Evolutionary conservation across 1,140 invertebrate species (phyloP).

Genomic region (Steinernema feltiae): DNA sequence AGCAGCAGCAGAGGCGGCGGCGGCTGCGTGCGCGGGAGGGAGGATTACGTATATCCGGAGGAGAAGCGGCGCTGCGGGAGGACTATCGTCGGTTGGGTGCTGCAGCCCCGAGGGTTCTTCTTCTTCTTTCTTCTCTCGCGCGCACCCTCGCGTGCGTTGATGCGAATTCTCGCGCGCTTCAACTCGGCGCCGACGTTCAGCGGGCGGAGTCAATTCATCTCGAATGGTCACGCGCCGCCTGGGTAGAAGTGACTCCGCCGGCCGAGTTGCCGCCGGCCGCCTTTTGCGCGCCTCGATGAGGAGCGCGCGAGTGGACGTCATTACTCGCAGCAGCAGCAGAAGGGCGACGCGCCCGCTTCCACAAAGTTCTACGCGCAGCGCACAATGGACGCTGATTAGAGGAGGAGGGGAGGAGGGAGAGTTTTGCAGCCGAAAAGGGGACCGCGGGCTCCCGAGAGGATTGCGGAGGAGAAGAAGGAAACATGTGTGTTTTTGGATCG

Average conservation of each 20-base stretch:
- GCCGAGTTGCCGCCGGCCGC: too few relatives aligned
- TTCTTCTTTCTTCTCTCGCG: background rate
- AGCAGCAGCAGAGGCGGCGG: conserved; percentile 5
- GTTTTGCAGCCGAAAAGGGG: background rate
- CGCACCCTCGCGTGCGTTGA: background rate
- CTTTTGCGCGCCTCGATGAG: too few relatives aligned
- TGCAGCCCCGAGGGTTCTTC: background rate
- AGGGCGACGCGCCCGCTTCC: background rate
- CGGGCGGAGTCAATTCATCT: background rate
- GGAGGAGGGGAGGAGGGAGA: background rate
- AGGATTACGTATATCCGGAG: conserved; percentile 17
- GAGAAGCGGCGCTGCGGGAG: background rate
- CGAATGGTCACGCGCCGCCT: background rate
- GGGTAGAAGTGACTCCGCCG: background rate
- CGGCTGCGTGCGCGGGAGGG: too few relatives aligned
- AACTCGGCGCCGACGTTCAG: background rate
- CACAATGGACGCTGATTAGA: background rate
- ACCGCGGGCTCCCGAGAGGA: background rate
- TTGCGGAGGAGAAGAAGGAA: too few relatives aligned
- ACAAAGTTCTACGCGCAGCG: background rate
- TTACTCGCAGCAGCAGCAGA: background rate
- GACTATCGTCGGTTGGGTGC: background rate
- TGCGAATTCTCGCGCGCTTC: background rate
- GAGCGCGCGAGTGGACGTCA: too few relatives aligned
- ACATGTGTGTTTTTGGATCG: too few relatives aligned